Evolutionary conservation across 2,113 vertebrate genomes (phyloP).

Genomic region (Podarcis raffonei): DNA sequence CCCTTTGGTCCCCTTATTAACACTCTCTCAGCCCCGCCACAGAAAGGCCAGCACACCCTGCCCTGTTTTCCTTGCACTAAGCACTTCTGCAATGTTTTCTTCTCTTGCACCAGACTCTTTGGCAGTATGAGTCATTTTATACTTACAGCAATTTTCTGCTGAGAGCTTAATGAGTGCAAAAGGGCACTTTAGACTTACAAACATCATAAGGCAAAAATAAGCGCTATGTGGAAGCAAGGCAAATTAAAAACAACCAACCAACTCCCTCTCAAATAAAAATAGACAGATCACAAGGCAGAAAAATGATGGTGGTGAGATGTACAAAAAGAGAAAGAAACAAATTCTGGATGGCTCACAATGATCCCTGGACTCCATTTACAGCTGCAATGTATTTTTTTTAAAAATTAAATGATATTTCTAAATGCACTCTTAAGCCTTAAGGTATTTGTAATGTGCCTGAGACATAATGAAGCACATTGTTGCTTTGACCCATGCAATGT

Average conservation of each 20-base stretch:
- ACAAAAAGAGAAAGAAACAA: neutral
- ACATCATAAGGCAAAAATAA: neutral
- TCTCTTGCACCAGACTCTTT: slow-evolving; percentile 28
- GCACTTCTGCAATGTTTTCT: slow-evolving; percentile 13
- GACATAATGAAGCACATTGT: neutral
- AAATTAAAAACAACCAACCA: slow-evolving; percentile 15
- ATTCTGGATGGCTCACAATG: neutral
- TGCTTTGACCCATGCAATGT: neutral
- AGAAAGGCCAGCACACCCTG: neutral
- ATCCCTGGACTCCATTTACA: slow-evolving; percentile 11
- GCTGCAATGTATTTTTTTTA: neutral
- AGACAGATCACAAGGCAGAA: neutral
- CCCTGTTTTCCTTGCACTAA: slow-evolving; percentile 30
- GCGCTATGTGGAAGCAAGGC: slow-evolving; percentile 8
- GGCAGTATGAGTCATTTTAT: slow-evolving; percentile 38
- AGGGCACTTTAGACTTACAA: slow-evolving; percentile 41
- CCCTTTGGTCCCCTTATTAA: slow-evolving; percentile 4
- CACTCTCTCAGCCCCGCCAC: neutral
- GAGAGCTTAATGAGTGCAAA: slow-evolving; percentile 56
- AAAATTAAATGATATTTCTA: neutral
- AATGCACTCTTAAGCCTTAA: neutral
- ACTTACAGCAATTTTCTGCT: slow-evolving; percentile 50
- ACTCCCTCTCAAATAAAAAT: slow-evolving; percentile 7
- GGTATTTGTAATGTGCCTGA: slow-evolving; percentile 9
- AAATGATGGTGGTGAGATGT: neutral